Evolutionary conservation across 2,888 invertebrate species (phyloP).

Genomic region (Villa cingulata): DNA sequence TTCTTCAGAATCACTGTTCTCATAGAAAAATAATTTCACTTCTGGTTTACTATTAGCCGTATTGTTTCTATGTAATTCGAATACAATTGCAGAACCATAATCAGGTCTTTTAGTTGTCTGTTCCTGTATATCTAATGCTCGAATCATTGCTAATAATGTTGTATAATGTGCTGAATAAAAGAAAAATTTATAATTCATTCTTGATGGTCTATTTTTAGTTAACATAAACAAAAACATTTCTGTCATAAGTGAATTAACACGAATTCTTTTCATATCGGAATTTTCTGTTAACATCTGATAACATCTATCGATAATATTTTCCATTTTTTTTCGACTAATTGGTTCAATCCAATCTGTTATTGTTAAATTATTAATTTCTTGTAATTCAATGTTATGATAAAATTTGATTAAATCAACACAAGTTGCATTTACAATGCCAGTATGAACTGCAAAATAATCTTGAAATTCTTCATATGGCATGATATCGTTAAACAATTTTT

Average conservation of each 20-base stretch:
- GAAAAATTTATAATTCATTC: slow-evolving; percentile 39
- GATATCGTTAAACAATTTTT: slow-evolving; percentile 33
- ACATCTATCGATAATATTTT: slow-evolving; percentile 46
- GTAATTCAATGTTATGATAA: slow-evolving; percentile 46
- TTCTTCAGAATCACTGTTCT: slow-evolving; percentile 21
- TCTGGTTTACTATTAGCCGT: no score
- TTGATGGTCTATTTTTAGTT: slow-evolving; percentile 29
- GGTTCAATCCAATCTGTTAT: slow-evolving; percentile 55
- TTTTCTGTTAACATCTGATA: slow-evolving; percentile 52
- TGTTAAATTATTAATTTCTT: slow-evolving; percentile 45
- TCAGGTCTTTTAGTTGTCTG: slow-evolving; percentile 44
- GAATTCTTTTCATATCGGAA: slow-evolving; percentile 46
- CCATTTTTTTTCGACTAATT: slow-evolving; percentile 45
- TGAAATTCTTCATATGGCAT: slow-evolving; percentile 40
- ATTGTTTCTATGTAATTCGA: slow-evolving; percentile 47
- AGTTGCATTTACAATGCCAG: slow-evolving; percentile 26
- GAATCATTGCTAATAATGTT: slow-evolving; percentile 54
- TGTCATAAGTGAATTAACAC: slow-evolving; percentile 53
- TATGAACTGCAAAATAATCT: slow-evolving; percentile 40
- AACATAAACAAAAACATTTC: slow-evolving; percentile 47
- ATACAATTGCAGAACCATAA: slow-evolving; percentile 52
- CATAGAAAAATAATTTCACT: slow-evolving; percentile 39
- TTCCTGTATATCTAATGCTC: slow-evolving; percentile 49
- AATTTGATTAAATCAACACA: neutral
- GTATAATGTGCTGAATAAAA: slow-evolving; percentile 65